Base-by-base conservation (phyloP, 2,113 vertebrate genomes). In the Prionailurus bengalensis region DNA sequence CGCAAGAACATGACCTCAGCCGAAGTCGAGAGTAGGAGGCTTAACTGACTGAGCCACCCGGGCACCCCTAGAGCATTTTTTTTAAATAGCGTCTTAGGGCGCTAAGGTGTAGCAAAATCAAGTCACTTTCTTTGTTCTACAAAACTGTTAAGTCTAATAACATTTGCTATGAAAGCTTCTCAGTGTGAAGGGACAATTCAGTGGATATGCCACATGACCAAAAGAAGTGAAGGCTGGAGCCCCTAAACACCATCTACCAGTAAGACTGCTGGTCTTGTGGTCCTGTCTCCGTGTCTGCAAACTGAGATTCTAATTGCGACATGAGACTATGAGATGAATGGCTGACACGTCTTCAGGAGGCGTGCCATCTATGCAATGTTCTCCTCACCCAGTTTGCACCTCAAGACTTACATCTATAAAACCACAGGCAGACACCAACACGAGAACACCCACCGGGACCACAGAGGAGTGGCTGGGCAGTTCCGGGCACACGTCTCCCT, bases 331-430 rank as follows among this genome's bases (percentile, higher is more conserved):
- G 58, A 6, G 58, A 61, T 23, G 58, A 61, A 23, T 0, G 14
- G 21, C 23, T 2, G 5, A 10, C 36, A 42, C 70, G 4, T 7
- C 55, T 33, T 3, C 23, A 19, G 33, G 74, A 89, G 48, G 31
- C 23, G 17, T 0, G 1, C 16, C 4, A 2, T 29, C 68, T 51
- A 17, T 0, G 1, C 15, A 55, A 21, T 0, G 0, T 19, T 70
- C 36, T 12, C 71, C 73, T 68, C 23, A 16, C n/a, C 48, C 15
- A 25, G 63, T 31, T 55, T 23, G n/a, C 85, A 65, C 48, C 48
- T n/a, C 16, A 15, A 25, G 25, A 10, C 29, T 55, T 21, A 21
- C 4, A 39, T 36, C 21, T 61, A 73, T 3, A 11, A 51, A 70
- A 51, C 27, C 70, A 33, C 3, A 76, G 42, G 25, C 31, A 71